These are phyloP conservation scores for Pomacea canaliculata DNA, from an alignment of 2,888 invertebrate species.

Conservation along the genomic window DNA sequence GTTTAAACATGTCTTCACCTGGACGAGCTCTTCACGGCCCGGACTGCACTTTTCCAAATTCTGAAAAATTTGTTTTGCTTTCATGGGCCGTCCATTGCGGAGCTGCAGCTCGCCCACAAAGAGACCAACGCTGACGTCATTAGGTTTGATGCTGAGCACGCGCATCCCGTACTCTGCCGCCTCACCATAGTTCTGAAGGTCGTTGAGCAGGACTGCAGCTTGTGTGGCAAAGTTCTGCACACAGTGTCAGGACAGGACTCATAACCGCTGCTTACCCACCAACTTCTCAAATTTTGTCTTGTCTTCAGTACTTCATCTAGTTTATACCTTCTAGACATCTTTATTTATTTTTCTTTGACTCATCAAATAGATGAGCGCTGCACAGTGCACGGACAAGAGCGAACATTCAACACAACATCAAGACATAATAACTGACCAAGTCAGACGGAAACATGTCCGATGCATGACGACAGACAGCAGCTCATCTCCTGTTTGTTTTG, in stretches of 20 bases:
- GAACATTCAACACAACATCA: too few relatives aligned
- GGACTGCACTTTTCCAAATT: slow-evolving; percentile 6
- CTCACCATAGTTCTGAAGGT: slow-evolving; percentile 13
- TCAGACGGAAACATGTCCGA: slow-evolving; percentile 18
- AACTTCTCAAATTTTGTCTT: too few relatives aligned
- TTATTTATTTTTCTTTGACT: too few relatives aligned
- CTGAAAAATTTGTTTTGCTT: slow-evolving; percentile 4
- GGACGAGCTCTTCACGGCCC: slow-evolving; percentile 1
- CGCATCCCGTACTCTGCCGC: slow-evolving; percentile 10
- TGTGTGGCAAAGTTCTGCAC: slow-evolving; percentile 16
- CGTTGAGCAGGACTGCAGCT: background rate
- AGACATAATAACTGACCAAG: slow-evolving; percentile 9
- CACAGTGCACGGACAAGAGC: too few relatives aligned
- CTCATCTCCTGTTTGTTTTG: slow-evolving; percentile 9
- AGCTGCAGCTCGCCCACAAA: slow-evolving; percentile 7
- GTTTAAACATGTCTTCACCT: background rate
- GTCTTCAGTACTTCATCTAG: too few relatives aligned
- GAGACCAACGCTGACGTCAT: slow-evolving; percentile 2
- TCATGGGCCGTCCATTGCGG: background rate
- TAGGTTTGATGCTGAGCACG: slow-evolving; percentile 2
- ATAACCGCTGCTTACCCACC: too few relatives aligned
- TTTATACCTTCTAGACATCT: too few relatives aligned
- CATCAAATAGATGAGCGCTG: too few relatives aligned
- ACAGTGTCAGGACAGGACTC: background rate
- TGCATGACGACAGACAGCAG: slow-evolving; percentile 20